Evolutionary conservation across 2,888 invertebrate genomes (phyloP).

Genomic region (Hydrotaea diabolus): DNA sequence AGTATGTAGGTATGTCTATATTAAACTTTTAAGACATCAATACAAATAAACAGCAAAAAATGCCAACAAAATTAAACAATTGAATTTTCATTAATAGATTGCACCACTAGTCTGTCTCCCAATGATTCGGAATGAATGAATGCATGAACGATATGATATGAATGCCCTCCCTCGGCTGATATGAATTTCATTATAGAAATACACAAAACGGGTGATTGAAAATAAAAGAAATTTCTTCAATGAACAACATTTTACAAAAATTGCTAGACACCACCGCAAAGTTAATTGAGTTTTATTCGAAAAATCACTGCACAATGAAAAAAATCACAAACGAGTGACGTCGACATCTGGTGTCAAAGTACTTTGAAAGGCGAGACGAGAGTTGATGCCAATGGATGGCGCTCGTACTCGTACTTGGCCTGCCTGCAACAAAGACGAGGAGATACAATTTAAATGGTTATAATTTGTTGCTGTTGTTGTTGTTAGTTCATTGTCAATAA

Average conservation of each 20-base stretch:
- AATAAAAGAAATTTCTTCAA: constrained; percentile 14
- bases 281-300: constrained; percentile 14
- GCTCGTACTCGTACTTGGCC: too few relatives aligned
- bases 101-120: background rate
- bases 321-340: background rate
- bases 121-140: background rate
- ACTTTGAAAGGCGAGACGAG: background rate
- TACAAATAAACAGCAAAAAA: background rate
- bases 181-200: background rate
- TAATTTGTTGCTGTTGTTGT: too few relatives aligned
- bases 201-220: background rate
- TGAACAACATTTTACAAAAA: constrained; percentile 3
- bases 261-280: background rate
- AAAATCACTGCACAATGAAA: too few relatives aligned
- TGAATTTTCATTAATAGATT: background rate
- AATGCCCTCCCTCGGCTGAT: background rate
- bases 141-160: too few relatives aligned
- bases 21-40: background rate
- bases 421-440: background rate
- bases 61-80: background rate
- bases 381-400: background rate
- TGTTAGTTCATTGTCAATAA: too few relatives aligned
- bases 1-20: background rate
- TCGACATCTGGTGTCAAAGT: constrained; percentile 12
- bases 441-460: too few relatives aligned